Evolutionary conservation across 2,888 invertebrate species (phyloP), one percentile per base, ranked within the genome.

Genomic region (Heliconius sara): DNA sequence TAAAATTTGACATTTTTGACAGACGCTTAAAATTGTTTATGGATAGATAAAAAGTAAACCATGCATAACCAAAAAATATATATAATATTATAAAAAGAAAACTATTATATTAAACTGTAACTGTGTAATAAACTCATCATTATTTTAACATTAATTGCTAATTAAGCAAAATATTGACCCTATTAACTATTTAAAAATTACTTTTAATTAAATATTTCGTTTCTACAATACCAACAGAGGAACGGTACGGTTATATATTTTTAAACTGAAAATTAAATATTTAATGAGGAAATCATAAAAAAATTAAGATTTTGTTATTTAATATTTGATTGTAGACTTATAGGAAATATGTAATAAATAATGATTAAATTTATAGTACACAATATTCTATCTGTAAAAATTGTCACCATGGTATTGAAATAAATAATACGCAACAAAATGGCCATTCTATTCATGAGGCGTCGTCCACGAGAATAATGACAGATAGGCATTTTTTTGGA

Each of bases 381-480:
- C 65, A 65, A 65, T 65, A 25, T 27, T 65, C 16, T 43, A 70
- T 70, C 70, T 70, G 68, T 68, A 13, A 19, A 68, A 68, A n/a
- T 13, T 68, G 43, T 70, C 25, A 70, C n/a, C 25, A 47, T 43
- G n/a, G n/a, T 68, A 68, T n/a, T n/a, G 39, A 43, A 68, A 68
- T 68, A 68, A n/a, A 34, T 39, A 39, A n/a, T 25, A 68, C 25
- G 43, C n/a, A n/a, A 70, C 70, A 70, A 70, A 70, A 70, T 70
- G 70, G 70, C 70, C 47, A 70, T 43, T 7, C 70, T 70, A 47
- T 25, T 7, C 3, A 43, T 70, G 43, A 47, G 25, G 70, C n/a
- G 70, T 16, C 70, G 6, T 70, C 16, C 16, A 70, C 25, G 43
- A 43, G 25, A 70, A 16, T 43, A 27, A 3, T 9, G 16, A 70